phyloP scores from a whole-genome alignment of 2,888 invertebrate genomes.

The Phortica magna region DNA sequence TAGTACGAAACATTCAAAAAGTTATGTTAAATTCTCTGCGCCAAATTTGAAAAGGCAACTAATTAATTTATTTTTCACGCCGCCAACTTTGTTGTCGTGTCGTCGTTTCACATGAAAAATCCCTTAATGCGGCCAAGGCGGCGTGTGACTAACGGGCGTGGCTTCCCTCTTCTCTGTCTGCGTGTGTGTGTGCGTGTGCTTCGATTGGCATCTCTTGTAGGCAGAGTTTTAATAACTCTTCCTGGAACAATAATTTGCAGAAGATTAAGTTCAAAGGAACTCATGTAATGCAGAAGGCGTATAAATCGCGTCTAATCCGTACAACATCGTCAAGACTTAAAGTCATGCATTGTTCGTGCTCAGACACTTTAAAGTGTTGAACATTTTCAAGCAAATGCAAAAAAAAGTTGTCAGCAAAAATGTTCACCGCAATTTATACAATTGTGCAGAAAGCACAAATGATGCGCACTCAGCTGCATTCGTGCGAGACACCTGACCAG shows the following conservation, averaged over 20 bases:
- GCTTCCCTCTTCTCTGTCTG: too few relatives aligned
- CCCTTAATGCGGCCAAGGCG: slow-evolving; percentile 1
- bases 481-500: not conserved
- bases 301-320: too few relatives aligned
- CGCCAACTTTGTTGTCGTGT: slow-evolving; percentile 2
- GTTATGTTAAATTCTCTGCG: slow-evolving; percentile 61
- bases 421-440: too few relatives aligned
- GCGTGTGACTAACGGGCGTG: slow-evolving; percentile 19
- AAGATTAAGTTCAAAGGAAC: too few relatives aligned
- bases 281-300: too few relatives aligned
- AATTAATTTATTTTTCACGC: slow-evolving; percentile 67
- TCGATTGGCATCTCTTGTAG: not conserved
- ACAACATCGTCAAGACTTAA: too few relatives aligned
- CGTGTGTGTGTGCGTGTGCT: not conserved
- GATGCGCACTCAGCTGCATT: not conserved
- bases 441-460: too few relatives aligned
- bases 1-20: not conserved
- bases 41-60: slow-evolving; percentile 65
- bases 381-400: too few relatives aligned
- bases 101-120: slow-evolving; percentile 52
- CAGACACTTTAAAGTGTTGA: too few relatives aligned
- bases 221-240: not conserved
- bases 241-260: slow-evolving; percentile 5
- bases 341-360: too few relatives aligned
- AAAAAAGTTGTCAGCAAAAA: too few relatives aligned